These are phyloP conservation scores for Lithophane ornitopus DNA, from an alignment of 2,888 invertebrate genomes.

Conservation along the genomic window DNA sequence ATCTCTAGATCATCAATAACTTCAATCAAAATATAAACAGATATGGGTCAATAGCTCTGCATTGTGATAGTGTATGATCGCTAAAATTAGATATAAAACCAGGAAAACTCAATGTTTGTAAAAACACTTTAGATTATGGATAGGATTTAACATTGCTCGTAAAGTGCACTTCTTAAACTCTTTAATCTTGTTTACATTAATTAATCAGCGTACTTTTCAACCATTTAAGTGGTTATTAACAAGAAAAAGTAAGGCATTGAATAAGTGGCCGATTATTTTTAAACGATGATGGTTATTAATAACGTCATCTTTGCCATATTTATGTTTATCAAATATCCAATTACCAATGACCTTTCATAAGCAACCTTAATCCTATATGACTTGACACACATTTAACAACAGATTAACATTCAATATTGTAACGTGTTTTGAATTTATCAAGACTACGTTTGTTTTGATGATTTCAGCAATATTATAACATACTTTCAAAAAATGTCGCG, in stretches of 20 bases:
- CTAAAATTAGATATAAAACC: background rate
- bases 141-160: background rate
- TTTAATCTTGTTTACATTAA: constrained; percentile 3
- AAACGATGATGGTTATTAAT: background rate
- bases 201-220: background rate
- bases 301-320: background rate
- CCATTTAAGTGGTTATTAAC: too few species aligned
- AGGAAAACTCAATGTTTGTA: background rate
- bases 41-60: too few species aligned
- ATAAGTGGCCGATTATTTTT: constrained; percentile 5
- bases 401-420: background rate
- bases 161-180: background rate
- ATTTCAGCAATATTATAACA: background rate
- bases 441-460: background rate
- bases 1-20: background rate
- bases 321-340: constrained; percentile 2
- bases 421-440: background rate
- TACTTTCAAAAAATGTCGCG: constrained; percentile 1
- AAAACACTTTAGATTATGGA: background rate
- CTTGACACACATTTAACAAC: constrained; percentile 7
- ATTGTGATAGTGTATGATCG: background rate
- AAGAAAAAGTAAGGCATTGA: background rate
- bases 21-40: background rate
- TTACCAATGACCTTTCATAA: constrained; percentile 20
- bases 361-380: constrained; percentile 13